phyloP scores from a whole-genome alignment of 2,113 vertebrate species.

The Vanacampus margaritifer region DNA sequence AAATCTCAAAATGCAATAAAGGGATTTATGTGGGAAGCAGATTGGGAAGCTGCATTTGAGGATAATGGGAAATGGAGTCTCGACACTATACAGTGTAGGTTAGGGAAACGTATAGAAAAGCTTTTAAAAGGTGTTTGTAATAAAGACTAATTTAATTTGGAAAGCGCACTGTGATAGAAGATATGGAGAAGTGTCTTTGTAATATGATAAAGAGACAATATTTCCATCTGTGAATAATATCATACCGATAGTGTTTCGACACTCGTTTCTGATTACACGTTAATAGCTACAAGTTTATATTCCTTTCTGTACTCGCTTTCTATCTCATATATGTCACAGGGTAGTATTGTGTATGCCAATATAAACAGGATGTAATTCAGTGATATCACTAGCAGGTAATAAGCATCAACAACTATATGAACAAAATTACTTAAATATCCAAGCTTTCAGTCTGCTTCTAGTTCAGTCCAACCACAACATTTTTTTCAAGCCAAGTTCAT shows the following conservation, averaged over 20 bases:
- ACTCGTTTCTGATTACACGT: not conserved
- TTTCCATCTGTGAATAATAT: not conserved
- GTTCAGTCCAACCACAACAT: not conserved
- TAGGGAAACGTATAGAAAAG: not conserved
- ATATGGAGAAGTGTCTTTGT: not conserved
- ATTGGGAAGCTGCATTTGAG: not conserved
- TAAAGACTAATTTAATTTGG: not conserved
- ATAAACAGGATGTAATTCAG: not conserved
- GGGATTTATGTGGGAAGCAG: not conserved
- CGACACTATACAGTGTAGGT: not conserved
- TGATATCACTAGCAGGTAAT: not conserved
- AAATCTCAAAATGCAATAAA: not conserved
- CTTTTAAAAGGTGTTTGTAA: not conserved
- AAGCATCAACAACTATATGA: not conserved
- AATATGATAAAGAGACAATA: not conserved
- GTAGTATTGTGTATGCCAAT: not conserved
- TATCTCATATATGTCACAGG: not conserved
- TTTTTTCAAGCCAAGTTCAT: not conserved
- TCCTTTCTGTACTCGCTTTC: not conserved
- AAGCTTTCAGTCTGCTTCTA: not conserved
- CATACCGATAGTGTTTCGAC: not conserved
- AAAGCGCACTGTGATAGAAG: not conserved
- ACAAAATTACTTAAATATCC: not conserved
- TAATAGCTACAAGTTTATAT: not conserved
- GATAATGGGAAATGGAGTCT: not conserved